Conservation (phyloP, 1,140 invertebrate species). For the Laupala kohalensis region DNA sequence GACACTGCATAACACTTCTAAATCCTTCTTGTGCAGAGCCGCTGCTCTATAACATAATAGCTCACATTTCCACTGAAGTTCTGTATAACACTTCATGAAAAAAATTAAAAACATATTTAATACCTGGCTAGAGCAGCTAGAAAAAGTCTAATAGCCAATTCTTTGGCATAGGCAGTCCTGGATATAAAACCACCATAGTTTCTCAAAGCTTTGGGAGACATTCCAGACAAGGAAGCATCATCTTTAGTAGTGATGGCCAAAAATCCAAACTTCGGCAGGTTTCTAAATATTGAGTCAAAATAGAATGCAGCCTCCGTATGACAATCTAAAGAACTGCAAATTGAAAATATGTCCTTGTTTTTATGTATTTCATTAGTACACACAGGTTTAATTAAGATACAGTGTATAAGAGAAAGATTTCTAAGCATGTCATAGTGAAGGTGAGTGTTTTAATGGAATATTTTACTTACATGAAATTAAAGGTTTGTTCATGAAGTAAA, state of each 20-base stretch:
- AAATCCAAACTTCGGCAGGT: conserved; percentile 25
- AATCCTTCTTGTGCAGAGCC: conserved; percentile 26
- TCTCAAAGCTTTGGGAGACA: conserved; percentile 23
- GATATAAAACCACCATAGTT: conserved; percentile 25
- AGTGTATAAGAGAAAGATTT: too few species aligned
- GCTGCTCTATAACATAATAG: conserved; percentile 22
- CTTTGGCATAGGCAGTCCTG: conserved; percentile 28
- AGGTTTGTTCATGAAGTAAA: conserved; percentile 16
- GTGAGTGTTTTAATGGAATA: too few species aligned
- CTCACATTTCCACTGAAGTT: too few species aligned
- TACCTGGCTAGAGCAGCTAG: conserved; percentile 26
- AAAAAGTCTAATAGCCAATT: conserved; percentile 26
- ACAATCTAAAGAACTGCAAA: conserved; percentile 26
- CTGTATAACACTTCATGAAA: too few species aligned
- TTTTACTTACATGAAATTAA: conserved; percentile 20
- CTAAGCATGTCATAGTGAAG: too few species aligned
- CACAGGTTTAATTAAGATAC: too few species aligned
- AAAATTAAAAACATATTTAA: background rate
- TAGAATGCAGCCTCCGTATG: conserved; percentile 22
- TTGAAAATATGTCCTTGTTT: conserved; percentile 9
- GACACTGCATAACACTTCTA: conserved; percentile 23
- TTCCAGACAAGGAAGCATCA: conserved; percentile 25
- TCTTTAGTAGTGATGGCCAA: conserved; percentile 26
- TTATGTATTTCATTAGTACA: too few species aligned
- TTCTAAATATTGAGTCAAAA: conserved; percentile 25